A percentile compares a stretch with the other conserved stretches of the same genome.
Evolutionary conservation across 2,113 vertebrate genomes (phyloP).

Genomic region (Chionodraco myersi): DNA sequence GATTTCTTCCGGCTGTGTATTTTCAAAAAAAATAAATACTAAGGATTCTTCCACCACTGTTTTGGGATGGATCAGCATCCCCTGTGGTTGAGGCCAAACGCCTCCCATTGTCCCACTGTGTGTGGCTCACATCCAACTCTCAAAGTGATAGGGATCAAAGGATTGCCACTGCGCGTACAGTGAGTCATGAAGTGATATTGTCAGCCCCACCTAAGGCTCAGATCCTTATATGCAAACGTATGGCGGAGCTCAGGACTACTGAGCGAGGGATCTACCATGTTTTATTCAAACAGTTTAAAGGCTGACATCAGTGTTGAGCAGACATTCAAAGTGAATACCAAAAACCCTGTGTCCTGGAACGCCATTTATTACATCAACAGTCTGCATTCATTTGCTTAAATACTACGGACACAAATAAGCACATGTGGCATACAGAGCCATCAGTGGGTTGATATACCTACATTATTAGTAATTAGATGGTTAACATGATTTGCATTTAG

Average conservation of each 20-base stretch:
- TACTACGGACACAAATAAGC: not conserved
- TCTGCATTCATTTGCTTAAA: not conserved
- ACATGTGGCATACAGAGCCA: too few species aligned
- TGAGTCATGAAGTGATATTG: constrained; percentile 59
- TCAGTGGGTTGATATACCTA: too few species aligned
- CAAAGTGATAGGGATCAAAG: constrained; percentile 73
- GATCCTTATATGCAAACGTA: constrained; percentile 51
- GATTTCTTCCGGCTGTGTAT: too few species aligned
- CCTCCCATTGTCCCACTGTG: constrained; percentile 24
- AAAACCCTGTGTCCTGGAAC: not conserved
- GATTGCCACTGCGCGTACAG: constrained; percentile 55
- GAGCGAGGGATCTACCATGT: constrained; percentile 21
- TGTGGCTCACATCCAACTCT: constrained; percentile 43
- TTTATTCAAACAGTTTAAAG: constrained; percentile 49
- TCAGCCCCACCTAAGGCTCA: constrained; percentile 59
- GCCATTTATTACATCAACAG: not conserved
- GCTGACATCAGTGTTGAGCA: constrained; percentile 23
- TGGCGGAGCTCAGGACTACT: constrained; percentile 36
- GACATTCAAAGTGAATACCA: constrained; percentile 50
- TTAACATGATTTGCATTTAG: too few species aligned
- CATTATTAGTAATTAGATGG: too few species aligned
- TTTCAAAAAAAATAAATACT: not conserved
- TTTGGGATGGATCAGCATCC: constrained; percentile 31
- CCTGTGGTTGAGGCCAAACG: constrained; percentile 41
- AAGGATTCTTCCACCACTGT: not conserved